Conservation (phyloP, 1,140 invertebrate species). For the Drosophila baimaii region DNA sequence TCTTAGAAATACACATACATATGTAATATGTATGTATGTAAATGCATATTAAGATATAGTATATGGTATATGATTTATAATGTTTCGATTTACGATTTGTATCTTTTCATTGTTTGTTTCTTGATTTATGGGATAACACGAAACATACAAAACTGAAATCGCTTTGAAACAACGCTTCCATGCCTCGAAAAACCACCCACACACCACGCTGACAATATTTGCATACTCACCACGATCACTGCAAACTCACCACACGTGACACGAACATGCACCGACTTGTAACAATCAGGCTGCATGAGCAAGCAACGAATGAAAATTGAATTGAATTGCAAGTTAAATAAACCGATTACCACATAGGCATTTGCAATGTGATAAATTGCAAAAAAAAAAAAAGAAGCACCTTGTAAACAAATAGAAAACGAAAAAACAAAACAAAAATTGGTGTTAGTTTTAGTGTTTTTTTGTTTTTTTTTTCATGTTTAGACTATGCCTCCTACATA, state of each 20-base stretch:
- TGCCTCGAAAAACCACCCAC: slow-evolving; percentile 55
- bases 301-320: slow-evolving; percentile 74
- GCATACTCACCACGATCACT: slow-evolving; percentile 19
- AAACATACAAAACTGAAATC: slow-evolving; percentile 28
- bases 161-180: slow-evolving; percentile 53
- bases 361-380: slow-evolving; percentile 5
- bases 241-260: slow-evolving; percentile 32
- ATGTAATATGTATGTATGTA: slow-evolving; percentile 27
- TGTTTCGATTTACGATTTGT: slow-evolving; percentile 67
- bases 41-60: slow-evolving; percentile 36
- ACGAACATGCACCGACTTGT: slow-evolving; percentile 6
- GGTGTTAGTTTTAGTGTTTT: slow-evolving; percentile 44
- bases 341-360: slow-evolving; percentile 9
- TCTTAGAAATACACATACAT: slow-evolving; percentile 36
- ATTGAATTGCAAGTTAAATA: slow-evolving; percentile 58
- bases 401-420: slow-evolving; percentile 25
- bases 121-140: slow-evolving; percentile 53
- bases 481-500: background rate
- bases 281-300: slow-evolving; percentile 69
- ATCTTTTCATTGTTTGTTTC: slow-evolving; percentile 74
- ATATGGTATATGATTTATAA: slow-evolving; percentile 65
- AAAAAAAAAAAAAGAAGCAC: slow-evolving; percentile 12
- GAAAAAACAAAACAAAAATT: slow-evolving; percentile 34
- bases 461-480: slow-evolving; percentile 23
- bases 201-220: slow-evolving; percentile 44